phyloP scores from a whole-genome alignment of 2,888 invertebrate species.

The Quadroppia sp. region DNA sequence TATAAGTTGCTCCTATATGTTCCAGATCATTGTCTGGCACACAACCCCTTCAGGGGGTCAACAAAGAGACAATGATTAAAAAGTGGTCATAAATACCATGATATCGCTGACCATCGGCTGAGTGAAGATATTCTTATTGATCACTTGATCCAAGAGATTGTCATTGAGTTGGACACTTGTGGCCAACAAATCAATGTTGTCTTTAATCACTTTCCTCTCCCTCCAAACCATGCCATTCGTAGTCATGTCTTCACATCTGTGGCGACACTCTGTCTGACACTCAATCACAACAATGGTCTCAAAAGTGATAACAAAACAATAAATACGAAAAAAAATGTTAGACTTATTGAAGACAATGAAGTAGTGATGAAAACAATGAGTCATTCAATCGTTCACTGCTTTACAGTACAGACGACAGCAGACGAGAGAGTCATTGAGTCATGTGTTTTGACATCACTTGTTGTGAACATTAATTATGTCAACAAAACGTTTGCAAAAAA shows the following conservation, averaged over 20 bases:
- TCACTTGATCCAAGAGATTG: slow-evolving; percentile 26
- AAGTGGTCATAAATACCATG: not conserved
- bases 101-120: slow-evolving; percentile 42
- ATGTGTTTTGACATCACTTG: not conserved
- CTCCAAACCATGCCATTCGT: slow-evolving; percentile 13
- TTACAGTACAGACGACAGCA: not conserved
- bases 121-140: slow-evolving; percentile 42
- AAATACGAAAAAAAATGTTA: not conserved
- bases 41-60: too few species aligned
- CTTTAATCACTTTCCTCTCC: slow-evolving; percentile 15
- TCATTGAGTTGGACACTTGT: not conserved
- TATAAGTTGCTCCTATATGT: too few species aligned
- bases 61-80: not conserved
- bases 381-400: too few species aligned
- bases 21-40: too few species aligned
- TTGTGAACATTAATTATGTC: not conserved
- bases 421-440: not conserved
- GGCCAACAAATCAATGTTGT: slow-evolving; percentile 28
- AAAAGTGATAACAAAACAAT: not conserved
- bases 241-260: not conserved
- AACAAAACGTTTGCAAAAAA: too few species aligned
- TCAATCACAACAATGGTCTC: not conserved
- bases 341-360: too few species aligned
- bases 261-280: slow-evolving; percentile 1
- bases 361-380: not conserved